Percentiles rank a stretch among this genome's conserved stretches.
Evolutionary conservation across 2,797 vertebrate species (phyloP).

Genomic region (Catamblyrhynchus diadema): DNA sequence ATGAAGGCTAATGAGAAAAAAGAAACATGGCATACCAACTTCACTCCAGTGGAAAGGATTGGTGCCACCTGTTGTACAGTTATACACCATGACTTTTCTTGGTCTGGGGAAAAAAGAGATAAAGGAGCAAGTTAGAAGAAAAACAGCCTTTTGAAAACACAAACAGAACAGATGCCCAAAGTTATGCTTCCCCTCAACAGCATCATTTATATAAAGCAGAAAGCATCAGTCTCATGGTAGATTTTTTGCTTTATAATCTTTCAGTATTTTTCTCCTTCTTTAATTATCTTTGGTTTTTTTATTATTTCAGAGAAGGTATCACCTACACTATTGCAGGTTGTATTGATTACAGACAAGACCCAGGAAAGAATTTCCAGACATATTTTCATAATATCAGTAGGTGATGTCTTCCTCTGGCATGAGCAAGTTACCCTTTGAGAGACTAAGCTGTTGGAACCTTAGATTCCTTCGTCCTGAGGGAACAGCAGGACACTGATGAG

Average conservation of each 20-base stretch:
- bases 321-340: not conserved
- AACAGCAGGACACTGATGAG: not conserved
- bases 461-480: not conserved
- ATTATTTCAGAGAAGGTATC: not conserved
- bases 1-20: conserved; percentile 14
- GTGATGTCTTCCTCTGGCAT: not conserved
- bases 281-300: not conserved
- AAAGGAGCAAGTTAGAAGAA: not conserved
- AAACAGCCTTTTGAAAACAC: not conserved
- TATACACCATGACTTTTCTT: conserved; percentile 87
- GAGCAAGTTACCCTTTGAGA: not conserved
- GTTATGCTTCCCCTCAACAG: not conserved
- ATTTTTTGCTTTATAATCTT: not conserved
- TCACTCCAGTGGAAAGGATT: conserved; percentile 93
- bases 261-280: not conserved
- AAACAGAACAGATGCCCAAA: not conserved
- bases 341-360: not conserved
- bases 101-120: conserved; percentile 72
- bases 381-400: not conserved
- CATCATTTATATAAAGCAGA: not conserved
- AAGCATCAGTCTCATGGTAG: not conserved
- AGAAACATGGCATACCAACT: conserved; percentile 82
- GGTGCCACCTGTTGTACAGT: conserved; percentile 88
- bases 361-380: not conserved
- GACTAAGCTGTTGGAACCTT: not conserved